Evolutionary conservation across 2,888 invertebrate genomes (phyloP), one percentile per base, ranked within the genome.

Genomic region (Apotomis turbidana): DNA sequence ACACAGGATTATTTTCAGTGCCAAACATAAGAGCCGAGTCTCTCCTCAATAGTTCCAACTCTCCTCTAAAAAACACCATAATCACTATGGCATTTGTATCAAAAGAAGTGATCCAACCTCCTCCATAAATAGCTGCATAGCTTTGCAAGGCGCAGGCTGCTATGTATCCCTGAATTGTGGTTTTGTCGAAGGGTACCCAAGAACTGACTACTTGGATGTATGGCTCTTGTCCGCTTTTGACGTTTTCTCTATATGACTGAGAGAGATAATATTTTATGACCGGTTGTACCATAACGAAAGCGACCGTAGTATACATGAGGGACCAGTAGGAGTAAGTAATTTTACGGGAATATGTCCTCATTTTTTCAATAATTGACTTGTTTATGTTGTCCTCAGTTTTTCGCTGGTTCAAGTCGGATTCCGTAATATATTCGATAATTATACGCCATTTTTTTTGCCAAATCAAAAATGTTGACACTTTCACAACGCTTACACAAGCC

Each of bases 141-240:
- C 85, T 87, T 77, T 93, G 91, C 49, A 82, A 85, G 0, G 78
- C 51, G 0, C 87, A 90, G 0, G 91, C 89, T 0, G 74, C 76
- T 5, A 91, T 58, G 73, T 90, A 89, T 0, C 92, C 90, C 4
- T 69, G 58, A 0, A 81, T 57, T 0, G 78, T 84, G 15, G 78
- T 89, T 73, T 93, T 93, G 71, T 90, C 79, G 51, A 90, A 91
- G 0, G 93, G 92, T 0, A 91, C 88, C 91, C 91, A 93, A 2
- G 91, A 90, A 57, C 90, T 91, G 0, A 91, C 89, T 0, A 92
- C 88, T 79, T 90, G 85, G 0, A 86, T 74, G 12, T 90, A 92
- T 0, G 78, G 72, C 1, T 85, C 87, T 0, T 83, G 84, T 0
- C 91, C 91, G 75, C 85, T 87, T 60, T 66, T 83, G 0, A 89